Evolutionary conservation across 2,888 invertebrate genomes (phyloP).

Genomic region (Clistopyga incitator): DNA sequence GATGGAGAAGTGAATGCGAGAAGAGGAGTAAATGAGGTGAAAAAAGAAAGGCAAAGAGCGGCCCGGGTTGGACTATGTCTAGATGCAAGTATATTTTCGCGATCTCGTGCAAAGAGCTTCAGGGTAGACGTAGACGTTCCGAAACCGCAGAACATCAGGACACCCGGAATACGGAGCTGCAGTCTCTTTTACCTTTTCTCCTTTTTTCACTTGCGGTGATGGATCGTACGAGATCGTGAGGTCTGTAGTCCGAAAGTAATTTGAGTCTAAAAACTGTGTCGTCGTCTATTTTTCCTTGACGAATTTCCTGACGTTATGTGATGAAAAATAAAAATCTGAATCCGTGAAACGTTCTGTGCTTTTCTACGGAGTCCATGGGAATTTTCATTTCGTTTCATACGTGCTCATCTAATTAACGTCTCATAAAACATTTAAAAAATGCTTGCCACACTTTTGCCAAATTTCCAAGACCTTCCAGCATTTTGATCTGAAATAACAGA

Average conservation of each 20-base stretch:
- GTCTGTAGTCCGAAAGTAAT: conserved; percentile 64
- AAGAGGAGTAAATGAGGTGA: conserved; percentile 64
- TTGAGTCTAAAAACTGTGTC: conserved; percentile 64
- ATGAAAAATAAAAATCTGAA: conserved; percentile 53
- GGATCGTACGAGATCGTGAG: conserved; percentile 66
- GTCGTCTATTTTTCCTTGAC: conserved; percentile 37
- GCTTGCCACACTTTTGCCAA: neutral
- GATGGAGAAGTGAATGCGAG: conserved; percentile 53
- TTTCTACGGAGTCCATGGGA: neutral
- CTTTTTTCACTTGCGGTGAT: conserved; percentile 59
- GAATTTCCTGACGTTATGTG: conserved; percentile 34
- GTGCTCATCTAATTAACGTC: neutral
- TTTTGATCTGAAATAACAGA: neutral
- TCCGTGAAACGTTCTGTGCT: conserved; percentile 19
- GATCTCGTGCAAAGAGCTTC: conserved; percentile 59
- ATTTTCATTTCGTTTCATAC: neutral
- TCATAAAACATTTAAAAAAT: neutral
- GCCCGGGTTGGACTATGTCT: conserved; percentile 29
- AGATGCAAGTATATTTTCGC: conserved; percentile 39
- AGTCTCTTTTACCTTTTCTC: conserved; percentile 14
- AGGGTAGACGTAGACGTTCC: conserved; percentile 59
- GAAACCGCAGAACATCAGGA: conserved; percentile 49
- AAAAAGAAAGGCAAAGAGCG: conserved; percentile 57
- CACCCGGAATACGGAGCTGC: conserved; percentile 25
- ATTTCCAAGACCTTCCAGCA: neutral